Base-by-base conservation (phyloP, 2,888 invertebrate genomes). In the Falcaria lacertinaria region DNA sequence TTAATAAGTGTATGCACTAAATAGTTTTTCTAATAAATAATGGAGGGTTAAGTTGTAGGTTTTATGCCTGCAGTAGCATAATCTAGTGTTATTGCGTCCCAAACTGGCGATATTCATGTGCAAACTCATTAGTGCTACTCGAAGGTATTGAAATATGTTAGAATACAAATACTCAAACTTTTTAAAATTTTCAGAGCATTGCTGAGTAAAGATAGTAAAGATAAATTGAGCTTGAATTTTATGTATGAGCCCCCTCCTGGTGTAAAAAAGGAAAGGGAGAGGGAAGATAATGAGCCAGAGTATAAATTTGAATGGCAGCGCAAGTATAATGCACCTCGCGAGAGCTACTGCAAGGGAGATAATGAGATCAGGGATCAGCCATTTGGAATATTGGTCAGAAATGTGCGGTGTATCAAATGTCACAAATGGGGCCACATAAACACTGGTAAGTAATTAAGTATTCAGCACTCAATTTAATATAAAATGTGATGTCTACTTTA, bases 221-320 rank as follows among this genome's bases (percentile, higher is more conserved):
- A 99, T 52, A 98, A 98, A 80, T 82, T 99, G 45, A 99, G 99
- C 64, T 93, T 99, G 1, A 98, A 97, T 81, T 99, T 99, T 72
- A 98, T 99, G 97, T 99, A 99, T 77, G 99, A 99, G 79, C 98
- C 99, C 8, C 99, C 99, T 25, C 98, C 99, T 15, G 99, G 99
- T 37, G 96, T 97, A 0, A 96, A 97, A 58, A 96, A 97, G 67
- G 97, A 97, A 76, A 90, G 96, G 41, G 96, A 97, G 78, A 93
- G 95, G 50, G 97, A 97, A 74, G 96, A 97, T 63, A 96, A 97
- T 73, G 98, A 98, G 73, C 97, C 97, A 0, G 98, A 99, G 66
- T 98, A 96, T 69, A 99, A 99, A 83, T 99, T 99, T 89, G 99
- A 99, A 75, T 99, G 99, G 99, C 99, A 99, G 82, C 91, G 99